Percentiles rank a stretch among this genome's conserved stretches.
These are phyloP conservation scores for Percopsis transmontana DNA, from an alignment of 2,113 vertebrate species.

Conservation along the genomic window DNA sequence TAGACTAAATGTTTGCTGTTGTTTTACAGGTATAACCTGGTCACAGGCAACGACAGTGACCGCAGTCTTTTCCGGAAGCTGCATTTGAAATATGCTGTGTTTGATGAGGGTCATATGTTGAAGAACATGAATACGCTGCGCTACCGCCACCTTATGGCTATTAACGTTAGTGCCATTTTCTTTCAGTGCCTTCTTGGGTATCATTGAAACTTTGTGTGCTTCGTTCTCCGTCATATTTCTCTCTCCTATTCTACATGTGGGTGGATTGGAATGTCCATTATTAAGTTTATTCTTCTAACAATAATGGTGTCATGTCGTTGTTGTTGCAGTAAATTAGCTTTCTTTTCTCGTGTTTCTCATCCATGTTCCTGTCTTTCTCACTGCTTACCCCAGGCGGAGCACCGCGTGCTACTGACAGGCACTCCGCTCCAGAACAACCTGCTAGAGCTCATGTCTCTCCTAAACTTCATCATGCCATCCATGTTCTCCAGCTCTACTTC, in stretches of 20 bases:
- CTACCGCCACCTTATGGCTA: constrained; percentile 94
- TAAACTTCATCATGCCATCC: constrained; percentile 99
- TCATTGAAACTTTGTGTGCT: neutral
- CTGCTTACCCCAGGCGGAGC: constrained; percentile 80
- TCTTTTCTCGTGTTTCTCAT: no score
- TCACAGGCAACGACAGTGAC: constrained; percentile 88
- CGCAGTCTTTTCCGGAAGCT: constrained; percentile 89
- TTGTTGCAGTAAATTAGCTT: no score
- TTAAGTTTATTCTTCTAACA: no score
- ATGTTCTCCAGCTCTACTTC: constrained; percentile 94
- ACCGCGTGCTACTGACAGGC: constrained; percentile 91
- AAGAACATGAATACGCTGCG: constrained; percentile 96
- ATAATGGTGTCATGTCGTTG: no score
- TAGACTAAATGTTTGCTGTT: neutral
- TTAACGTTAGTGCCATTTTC: constrained; percentile 84
- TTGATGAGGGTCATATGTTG: constrained; percentile 98
- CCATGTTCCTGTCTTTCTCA: neutral
- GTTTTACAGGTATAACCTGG: constrained; percentile 85
- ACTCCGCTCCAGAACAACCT: constrained; percentile 97
- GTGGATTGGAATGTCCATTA: no score
- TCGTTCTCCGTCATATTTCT: neutral
- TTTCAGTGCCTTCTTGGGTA: neutral
- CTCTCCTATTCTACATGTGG: neutral
- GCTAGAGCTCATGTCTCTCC: constrained; percentile 92
- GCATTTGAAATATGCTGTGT: constrained; percentile 88